Evolutionary conservation across 2,113 vertebrate genomes (phyloP).

Genomic region (Microtus pennsylvanicus): DNA sequence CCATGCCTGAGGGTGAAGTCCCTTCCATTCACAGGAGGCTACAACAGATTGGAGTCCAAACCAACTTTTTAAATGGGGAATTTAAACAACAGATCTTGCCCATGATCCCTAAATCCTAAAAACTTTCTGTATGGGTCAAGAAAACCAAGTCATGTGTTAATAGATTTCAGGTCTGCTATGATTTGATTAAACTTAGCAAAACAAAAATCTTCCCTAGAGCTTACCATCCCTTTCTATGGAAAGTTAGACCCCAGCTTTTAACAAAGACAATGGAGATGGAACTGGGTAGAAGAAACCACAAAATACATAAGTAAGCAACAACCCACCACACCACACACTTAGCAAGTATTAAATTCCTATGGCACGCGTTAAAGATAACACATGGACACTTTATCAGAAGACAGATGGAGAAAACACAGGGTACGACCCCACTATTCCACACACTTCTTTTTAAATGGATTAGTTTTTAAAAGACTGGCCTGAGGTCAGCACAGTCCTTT

Average conservation of each 20-base stretch:
- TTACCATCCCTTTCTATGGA: not conserved
- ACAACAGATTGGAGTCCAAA: not conserved
- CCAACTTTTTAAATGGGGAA: not conserved
- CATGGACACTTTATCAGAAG: not conserved
- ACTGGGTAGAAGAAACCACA: not conserved
- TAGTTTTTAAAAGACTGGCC: not conserved
- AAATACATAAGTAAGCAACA: not conserved
- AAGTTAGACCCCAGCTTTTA: not conserved
- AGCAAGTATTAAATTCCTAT: not conserved
- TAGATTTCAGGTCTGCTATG: not conserved
- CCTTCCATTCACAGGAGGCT: not conserved
- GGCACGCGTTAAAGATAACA: not conserved
- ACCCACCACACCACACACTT: not conserved
- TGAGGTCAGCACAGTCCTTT: not conserved
- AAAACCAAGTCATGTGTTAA: not conserved
- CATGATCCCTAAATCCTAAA: not conserved
- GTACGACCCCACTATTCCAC: not conserved
- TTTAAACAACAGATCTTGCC: not conserved
- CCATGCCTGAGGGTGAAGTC: not conserved
- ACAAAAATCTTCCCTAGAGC: not conserved
- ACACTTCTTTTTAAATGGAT: not conserved
- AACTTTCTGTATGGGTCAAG: not conserved
- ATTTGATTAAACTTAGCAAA: not conserved
- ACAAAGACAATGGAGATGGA: not conserved
- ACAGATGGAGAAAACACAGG: not conserved